Percentiles rank a stretch among this genome's conserved stretches.
Conservation (phyloP, 1,140 invertebrate species). For the Hydropsyche tenuis region DNA sequence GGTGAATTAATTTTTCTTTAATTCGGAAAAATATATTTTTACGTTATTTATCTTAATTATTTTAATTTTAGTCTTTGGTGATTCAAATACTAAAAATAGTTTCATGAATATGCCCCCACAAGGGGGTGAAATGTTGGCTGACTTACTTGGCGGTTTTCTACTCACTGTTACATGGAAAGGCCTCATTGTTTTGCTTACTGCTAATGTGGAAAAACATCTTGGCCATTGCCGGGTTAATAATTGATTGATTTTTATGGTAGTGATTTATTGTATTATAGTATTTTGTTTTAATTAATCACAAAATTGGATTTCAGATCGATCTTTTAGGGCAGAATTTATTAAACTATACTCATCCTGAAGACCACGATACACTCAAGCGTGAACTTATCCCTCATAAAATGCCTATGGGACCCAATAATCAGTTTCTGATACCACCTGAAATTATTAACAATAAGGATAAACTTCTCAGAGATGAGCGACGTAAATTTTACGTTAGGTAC, state of each 20-base stretch:
- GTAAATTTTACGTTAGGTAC: slow-evolving; percentile 64
- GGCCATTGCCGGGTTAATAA: slow-evolving; percentile 80
- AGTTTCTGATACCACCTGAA: slow-evolving; percentile 51
- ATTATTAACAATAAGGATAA: slow-evolving; percentile 49
- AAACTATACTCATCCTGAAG: slow-evolving; percentile 78
- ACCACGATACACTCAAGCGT: slow-evolving; percentile 73
- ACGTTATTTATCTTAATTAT: too few species aligned
- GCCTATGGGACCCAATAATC: slow-evolving; percentile 52
- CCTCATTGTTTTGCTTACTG: slow-evolving; percentile 87
- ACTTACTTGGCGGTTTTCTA: slow-evolving; percentile 72
- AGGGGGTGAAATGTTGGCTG: slow-evolving; percentile 57
- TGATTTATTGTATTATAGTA: slow-evolving; percentile 10
- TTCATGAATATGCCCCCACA: slow-evolving; percentile 51
- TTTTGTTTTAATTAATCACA: too few species aligned
- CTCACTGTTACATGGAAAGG: slow-evolving; percentile 81
- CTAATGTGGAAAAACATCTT: slow-evolving; percentile 81
- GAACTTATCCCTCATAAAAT: slow-evolving; percentile 68
- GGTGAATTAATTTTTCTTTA: slow-evolving; percentile 51
- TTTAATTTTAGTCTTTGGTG: slow-evolving; percentile 60
- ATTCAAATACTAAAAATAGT: slow-evolving; percentile 52
- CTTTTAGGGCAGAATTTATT: slow-evolving; percentile 84
- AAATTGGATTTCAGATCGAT: slow-evolving; percentile 78
- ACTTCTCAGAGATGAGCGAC: slow-evolving; percentile 53
- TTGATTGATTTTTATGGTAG: too few species aligned
- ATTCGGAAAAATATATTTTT: not conserved